These are phyloP conservation scores for Chrysotoxum bicinctum DNA, from an alignment of 2,888 invertebrate genomes.

Conservation along the genomic window DNA sequence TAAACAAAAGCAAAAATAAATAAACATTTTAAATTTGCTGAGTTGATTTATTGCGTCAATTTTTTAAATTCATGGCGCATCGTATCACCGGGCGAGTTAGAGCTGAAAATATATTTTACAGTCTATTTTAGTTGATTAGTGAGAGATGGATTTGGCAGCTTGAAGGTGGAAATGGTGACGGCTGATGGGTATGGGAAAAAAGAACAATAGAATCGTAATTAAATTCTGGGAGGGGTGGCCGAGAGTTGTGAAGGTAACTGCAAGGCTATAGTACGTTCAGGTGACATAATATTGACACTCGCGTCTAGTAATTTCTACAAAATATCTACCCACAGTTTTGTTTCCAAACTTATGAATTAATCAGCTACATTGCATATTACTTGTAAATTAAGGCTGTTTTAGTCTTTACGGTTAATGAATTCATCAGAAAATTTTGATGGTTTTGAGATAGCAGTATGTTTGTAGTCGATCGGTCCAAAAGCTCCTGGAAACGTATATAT, in stretches of 20 bases:
- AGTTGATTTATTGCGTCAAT: slow-evolving; percentile 61
- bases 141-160: slow-evolving; percentile 35
- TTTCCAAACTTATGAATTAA: too few relatives aligned
- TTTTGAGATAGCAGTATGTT: too few relatives aligned
- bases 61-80: slow-evolving; percentile 64
- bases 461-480: too few relatives aligned
- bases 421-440: too few relatives aligned
- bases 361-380: too few relatives aligned
- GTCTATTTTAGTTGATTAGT: slow-evolving; percentile 64
- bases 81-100: slow-evolving; percentile 42
- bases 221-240: background rate
- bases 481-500: too few relatives aligned
- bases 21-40: slow-evolving; percentile 31
- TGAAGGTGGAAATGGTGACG: background rate
- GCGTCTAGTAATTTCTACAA: background rate
- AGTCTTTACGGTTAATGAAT: too few relatives aligned
- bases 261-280: background rate
- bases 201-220: background rate
- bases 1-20: background rate
- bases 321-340: too few relatives aligned
- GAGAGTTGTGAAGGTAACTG: background rate
- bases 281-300: background rate
- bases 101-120: slow-evolving; percentile 30
- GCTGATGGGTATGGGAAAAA: background rate
- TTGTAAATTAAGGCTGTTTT: too few relatives aligned